Percentiles rank a stretch among this genome's conserved stretches.
Conservation (phyloP, 2,113 vertebrate genomes). For the Onychostoma macrolepis region DNA sequence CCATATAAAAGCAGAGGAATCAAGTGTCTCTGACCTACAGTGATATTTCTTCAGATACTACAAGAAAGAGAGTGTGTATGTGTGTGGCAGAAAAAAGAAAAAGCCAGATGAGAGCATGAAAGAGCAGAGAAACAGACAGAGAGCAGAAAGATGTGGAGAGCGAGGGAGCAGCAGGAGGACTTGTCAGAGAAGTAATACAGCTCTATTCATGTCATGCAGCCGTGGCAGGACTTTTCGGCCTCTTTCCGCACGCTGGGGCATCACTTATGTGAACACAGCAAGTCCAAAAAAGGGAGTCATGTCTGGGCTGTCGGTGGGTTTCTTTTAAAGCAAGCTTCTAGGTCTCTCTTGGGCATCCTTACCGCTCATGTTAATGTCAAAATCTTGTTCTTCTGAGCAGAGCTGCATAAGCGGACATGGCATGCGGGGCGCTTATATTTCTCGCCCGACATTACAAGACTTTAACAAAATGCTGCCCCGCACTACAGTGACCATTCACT, state of each 20-base stretch:
- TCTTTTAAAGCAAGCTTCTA: conserved; percentile 44
- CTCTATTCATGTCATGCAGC: conserved; percentile 56
- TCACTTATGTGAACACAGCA: conserved; percentile 54
- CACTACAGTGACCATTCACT: conserved; percentile 55
- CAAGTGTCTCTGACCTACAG: conserved; percentile 49
- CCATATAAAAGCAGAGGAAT: conserved; percentile 45
- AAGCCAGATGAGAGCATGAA: conserved; percentile 11
- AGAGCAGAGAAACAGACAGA: conserved; percentile 50
- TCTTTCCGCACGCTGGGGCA: conserved; percentile 44
- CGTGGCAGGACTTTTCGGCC: conserved; percentile 50
- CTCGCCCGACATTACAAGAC: conserved; percentile 54
- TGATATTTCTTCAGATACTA: conserved; percentile 50
- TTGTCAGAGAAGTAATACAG: conserved; percentile 56
- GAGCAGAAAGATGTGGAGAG: conserved; percentile 47
- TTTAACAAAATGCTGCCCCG: conserved; percentile 49
- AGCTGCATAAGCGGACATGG: conserved; percentile 61
- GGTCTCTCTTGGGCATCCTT: conserved; percentile 47
- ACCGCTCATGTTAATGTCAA: conserved; percentile 71
- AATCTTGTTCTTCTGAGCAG: conserved; percentile 68
- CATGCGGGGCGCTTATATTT: conserved; percentile 62
- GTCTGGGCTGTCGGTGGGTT: conserved; percentile 40
- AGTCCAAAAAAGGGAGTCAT: conserved; percentile 14
- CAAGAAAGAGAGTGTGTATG: conserved; percentile 30
- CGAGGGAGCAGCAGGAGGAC: conserved; percentile 46
- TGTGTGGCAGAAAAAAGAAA: conserved; percentile 3